Evolutionary conservation across 1,140 invertebrate species (phyloP), one percentile per base, ranked within the genome.

Genomic region (Tetragnatha versicolor): DNA sequence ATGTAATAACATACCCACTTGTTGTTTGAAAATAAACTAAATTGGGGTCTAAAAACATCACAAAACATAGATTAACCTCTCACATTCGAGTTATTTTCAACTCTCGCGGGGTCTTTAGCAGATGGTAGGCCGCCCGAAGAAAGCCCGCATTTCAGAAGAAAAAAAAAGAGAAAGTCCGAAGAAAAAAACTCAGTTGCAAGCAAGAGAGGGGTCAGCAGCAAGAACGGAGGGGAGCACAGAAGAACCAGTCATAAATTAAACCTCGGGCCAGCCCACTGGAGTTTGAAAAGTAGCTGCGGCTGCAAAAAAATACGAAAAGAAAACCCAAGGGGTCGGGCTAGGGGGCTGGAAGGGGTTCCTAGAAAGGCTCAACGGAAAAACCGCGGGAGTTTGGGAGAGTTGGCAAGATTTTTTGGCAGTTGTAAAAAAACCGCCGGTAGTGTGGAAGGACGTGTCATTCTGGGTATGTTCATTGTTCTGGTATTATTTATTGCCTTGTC

Each of bases 211-310:
- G 70, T 73, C 27, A 61, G 25, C 17, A n/a, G 42, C 39, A 42
- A 53, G 37, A 10, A 33, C 35, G 17, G 17, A 20, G 45, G 53
- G 2, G 31, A n/a, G n/a, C n/a, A n/a, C n/a, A 39, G 49, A 49
- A 37, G 55, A 61, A 73, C 37, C 35, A 7, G 70, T 27, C 70
- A 73, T 73, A 73, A 73, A 73, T 73, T 73, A 73, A 73, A 31
- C 22, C 58, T 27, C 27, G 31, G 37, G n/a, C 39, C n/a, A 31
- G 25, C 9, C 33, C 33, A 31, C 51, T n/a, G 37, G 61, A 27
- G 37, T 9, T 29, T 29, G 12, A 33, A 53, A 69, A 68, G 37
- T 25, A 27, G 49, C n/a, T 17, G 27, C 25, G 42, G 39, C 27
- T 4, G 7, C 35, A 61, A 25, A 7, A 1, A 39, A 63, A 63